Percentiles rank a stretch among this genome's conserved stretches.
These are phyloP conservation scores for Microplitis manilae DNA, from an alignment of 2,888 invertebrate genomes.

Conservation along the genomic window DNA sequence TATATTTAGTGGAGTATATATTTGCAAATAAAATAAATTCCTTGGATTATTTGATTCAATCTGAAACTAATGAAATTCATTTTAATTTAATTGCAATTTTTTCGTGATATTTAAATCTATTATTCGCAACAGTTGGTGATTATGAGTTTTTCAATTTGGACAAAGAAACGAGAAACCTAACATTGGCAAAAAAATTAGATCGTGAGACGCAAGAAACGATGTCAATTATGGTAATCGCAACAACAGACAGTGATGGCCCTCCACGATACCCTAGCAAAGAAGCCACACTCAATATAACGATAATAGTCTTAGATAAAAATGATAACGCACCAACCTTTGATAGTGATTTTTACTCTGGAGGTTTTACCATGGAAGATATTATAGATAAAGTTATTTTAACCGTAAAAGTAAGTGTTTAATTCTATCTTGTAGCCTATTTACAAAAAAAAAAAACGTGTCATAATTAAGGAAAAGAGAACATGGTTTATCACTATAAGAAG, in stretches of 20 bases:
- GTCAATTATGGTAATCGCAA: conserved; percentile 73
- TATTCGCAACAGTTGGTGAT: conserved; percentile 7
- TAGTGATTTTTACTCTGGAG: conserved; percentile 72
- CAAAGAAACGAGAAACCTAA: conserved; percentile 66
- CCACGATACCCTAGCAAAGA: conserved; percentile 61
- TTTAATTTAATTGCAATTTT: background rate
- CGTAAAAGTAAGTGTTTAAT: conserved; percentile 68
- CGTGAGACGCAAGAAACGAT: conserved; percentile 70
- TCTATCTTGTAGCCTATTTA: too few species aligned
- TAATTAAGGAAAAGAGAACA: too few species aligned
- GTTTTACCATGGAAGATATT: conserved; percentile 72
- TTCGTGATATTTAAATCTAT: background rate
- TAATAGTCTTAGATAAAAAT: conserved; percentile 75
- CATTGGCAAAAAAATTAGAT: conserved; percentile 70
- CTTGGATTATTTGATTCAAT: background rate
- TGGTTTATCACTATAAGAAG: too few species aligned
- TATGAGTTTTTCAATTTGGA: conserved; percentile 70
- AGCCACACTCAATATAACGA: conserved; percentile 70
- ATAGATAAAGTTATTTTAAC: conserved; percentile 72
- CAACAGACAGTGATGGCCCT: conserved; percentile 68
- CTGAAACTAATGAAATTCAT: background rate
- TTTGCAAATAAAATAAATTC: too few species aligned
- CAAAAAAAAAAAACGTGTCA: too few species aligned
- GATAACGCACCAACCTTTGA: conserved; percentile 75
- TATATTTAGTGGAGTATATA: too few species aligned